Percentiles rank a stretch among this genome's conserved stretches.
Evolutionary conservation across 92 coral and sea anemone genomes (phyloP).

Genomic region (Diadumene lineata): DNA sequence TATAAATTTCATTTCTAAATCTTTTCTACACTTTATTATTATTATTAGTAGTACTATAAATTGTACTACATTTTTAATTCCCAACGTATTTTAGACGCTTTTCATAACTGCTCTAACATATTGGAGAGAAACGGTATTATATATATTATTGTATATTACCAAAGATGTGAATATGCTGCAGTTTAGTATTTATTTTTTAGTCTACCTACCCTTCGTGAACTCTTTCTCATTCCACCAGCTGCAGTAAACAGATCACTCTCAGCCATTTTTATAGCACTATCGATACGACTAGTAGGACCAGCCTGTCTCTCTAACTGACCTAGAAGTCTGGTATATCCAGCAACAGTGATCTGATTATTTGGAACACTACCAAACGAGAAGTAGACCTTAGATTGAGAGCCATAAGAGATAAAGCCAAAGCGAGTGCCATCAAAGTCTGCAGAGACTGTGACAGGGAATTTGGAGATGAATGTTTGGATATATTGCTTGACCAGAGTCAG

Average conservation of each 20-base stretch:
- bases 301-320: conserved; percentile 45
- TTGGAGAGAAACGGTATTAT: too few relatives aligned
- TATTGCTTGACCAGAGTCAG: conserved; percentile 49
- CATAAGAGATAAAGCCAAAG: conserved; percentile 66
- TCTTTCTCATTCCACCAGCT: conserved; percentile 33
- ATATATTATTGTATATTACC: too few relatives aligned
- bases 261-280: conserved; percentile 39
- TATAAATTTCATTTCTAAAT: too few relatives aligned
- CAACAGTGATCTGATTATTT: conserved; percentile 53
- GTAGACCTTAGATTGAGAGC: conserved; percentile 41
- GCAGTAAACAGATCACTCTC: conserved; percentile 28
- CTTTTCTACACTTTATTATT: too few relatives aligned
- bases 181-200: too few relatives aligned
- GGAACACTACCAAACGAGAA: conserved; percentile 54
- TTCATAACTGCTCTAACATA: too few relatives aligned
- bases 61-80: too few relatives aligned
- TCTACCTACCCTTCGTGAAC: conserved; percentile 34
- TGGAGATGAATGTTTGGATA: conserved; percentile 50
- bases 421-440: conserved; percentile 65
- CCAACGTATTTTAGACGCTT: too few relatives aligned
- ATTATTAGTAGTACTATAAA: too few relatives aligned
- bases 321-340: conserved; percentile 40
- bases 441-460: conserved; percentile 36
- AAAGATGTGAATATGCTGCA: too few relatives aligned
- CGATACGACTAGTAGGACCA: conserved; percentile 53